Percentiles rank a stretch among this genome's conserved stretches.
These are phyloP conservation scores for Pangasius djambal DNA, from an alignment of 2,797 vertebrate genomes.

Conservation along the genomic window DNA sequence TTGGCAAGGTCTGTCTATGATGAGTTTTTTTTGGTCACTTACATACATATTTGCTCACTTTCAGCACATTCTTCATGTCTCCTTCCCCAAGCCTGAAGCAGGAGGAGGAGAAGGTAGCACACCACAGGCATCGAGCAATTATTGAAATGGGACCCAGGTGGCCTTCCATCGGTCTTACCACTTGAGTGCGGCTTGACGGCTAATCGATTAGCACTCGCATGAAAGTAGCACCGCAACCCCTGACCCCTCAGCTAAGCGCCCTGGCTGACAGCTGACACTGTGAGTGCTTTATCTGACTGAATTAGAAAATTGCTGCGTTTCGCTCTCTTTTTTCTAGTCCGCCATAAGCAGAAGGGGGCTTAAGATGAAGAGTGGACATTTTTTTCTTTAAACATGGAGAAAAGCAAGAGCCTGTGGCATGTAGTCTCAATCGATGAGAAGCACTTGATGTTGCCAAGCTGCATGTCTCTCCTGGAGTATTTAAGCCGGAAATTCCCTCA, in stretches of 20 bases:
- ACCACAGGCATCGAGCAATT: conserved; percentile 85
- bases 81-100: conserved; percentile 48
- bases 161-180: conserved; percentile 85
- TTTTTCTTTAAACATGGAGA: background rate
- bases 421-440: conserved; percentile 47
- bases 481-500: conserved; percentile 1
- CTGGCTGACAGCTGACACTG: conserved; percentile 79
- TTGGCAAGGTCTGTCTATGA: background rate
- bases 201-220: conserved; percentile 80
- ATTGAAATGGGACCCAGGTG: conserved; percentile 82
- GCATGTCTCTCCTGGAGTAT: conserved; percentile 19
- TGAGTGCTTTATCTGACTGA: conserved; percentile 64
- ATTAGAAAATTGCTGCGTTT: conserved; percentile 60
- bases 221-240: conserved; percentile 68
- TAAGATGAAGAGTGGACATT: conserved; percentile 34
- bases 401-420: conserved; percentile 31
- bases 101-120: conserved; percentile 42
- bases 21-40: background rate
- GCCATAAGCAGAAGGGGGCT: background rate
- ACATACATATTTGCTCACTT: conserved; percentile 69
- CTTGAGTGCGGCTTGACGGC: conserved; percentile 73
- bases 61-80: conserved; percentile 74
- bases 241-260: conserved; percentile 74
- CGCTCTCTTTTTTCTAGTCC: conserved; percentile 6
- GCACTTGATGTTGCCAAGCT: conserved; percentile 45